Percentiles rank a stretch among this genome's conserved stretches.
These are phyloP conservation scores for Antrozous pallidus DNA, from an alignment of 2,797 vertebrate genomes.

Conservation along the genomic window DNA sequence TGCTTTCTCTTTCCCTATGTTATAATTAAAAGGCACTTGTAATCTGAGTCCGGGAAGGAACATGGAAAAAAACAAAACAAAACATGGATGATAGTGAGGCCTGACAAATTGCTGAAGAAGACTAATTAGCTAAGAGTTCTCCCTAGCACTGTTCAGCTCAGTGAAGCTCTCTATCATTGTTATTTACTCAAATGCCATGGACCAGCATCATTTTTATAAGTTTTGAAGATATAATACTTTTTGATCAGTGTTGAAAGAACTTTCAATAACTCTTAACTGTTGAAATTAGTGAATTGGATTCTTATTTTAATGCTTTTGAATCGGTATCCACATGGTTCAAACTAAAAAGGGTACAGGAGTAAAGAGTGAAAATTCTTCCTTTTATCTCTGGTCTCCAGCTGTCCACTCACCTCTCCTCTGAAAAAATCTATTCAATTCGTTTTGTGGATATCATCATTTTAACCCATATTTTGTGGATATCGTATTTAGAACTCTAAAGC, in stretches of 20 bases:
- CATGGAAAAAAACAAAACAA: neutral
- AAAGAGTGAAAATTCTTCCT: neutral
- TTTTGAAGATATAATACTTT: neutral
- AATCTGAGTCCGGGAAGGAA: neutral
- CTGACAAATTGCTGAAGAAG: neutral
- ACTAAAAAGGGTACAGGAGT: neutral
- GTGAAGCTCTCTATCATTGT: neutral
- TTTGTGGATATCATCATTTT: neutral
- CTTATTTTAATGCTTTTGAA: constrained; percentile 23
- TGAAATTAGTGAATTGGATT: neutral
- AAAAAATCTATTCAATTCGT: neutral
- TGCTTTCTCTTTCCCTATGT: neutral
- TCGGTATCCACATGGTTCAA: neutral
- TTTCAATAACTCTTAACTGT: neutral
- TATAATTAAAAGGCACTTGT: neutral
- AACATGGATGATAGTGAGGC: neutral
- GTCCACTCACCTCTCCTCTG: neutral
- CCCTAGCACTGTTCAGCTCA: neutral
- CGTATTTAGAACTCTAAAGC: neutral
- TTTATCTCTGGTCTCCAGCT: neutral
- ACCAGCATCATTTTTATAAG: neutral
- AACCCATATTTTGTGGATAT: neutral
- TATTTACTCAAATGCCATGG: neutral
- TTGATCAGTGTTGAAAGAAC: neutral
- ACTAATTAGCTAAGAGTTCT: neutral